phyloP scores from a whole-genome alignment of 2,113 vertebrate species.

The Nipponia nippon region DNA sequence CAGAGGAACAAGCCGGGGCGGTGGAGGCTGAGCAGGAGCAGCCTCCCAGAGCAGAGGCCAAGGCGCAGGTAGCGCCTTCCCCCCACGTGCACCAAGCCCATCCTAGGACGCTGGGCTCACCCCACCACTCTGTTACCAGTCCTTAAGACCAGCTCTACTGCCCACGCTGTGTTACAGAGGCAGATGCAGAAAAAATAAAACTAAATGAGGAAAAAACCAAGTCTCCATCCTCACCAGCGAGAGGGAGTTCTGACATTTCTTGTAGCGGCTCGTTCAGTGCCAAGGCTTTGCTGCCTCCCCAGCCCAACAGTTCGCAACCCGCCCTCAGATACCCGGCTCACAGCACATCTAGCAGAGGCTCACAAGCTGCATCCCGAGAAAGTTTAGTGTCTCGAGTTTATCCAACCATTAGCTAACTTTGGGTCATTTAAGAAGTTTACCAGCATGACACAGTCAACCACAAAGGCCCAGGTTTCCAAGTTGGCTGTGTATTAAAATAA shows the following conservation, averaged over 20 bases:
- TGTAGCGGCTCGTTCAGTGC: rapidly evolving
- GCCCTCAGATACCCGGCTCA: not conserved
- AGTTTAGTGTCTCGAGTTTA: rapidly evolving
- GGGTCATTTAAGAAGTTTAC: not conserved
- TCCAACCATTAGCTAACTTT: not conserved
- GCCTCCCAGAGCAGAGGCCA: not conserved
- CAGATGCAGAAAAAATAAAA: not conserved
- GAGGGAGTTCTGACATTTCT: not conserved
- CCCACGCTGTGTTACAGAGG: rapidly evolving
- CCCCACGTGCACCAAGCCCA: rapidly evolving
- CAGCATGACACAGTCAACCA: not conserved
- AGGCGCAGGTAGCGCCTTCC: not conserved
- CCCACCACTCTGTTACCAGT: no score
- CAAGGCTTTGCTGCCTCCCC: not conserved
- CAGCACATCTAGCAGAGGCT: not conserved
- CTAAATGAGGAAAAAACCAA: not conserved
- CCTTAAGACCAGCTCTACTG: not conserved
- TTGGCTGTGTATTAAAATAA: not conserved
- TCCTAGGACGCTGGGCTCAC: not conserved
- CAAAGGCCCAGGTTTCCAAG: not conserved
- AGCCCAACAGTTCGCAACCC: not conserved
- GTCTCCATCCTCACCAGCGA: not conserved
- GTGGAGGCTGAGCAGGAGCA: not conserved
- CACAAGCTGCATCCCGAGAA: not conserved
- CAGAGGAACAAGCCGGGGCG: rapidly evolving